These are phyloP conservation scores for Tyria jacobaeae DNA, from an alignment of 2,888 invertebrate species.

Conservation along the genomic window DNA sequence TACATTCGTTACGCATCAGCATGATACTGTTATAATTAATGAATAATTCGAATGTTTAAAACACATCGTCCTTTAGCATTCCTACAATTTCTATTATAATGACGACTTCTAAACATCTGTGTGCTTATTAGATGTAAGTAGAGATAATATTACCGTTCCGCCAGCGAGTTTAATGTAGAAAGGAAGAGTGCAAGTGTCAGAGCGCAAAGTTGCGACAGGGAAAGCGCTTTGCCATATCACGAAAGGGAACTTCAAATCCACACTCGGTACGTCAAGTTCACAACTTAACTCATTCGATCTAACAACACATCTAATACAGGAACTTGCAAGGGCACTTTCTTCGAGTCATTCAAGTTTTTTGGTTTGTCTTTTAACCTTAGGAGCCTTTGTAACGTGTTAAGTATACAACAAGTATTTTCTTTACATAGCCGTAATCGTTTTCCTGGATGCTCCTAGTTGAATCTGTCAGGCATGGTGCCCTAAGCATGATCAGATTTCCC, in stretches of 20 bases:
- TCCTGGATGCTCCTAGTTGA: slow-evolving; percentile 57
- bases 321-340: slow-evolving; percentile 78
- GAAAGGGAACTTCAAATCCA: slow-evolving; percentile 82
- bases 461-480: slow-evolving; percentile 58
- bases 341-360: slow-evolving; percentile 72
- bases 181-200: slow-evolving; percentile 84
- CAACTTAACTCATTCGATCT: slow-evolving; percentile 70
- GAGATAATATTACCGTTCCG: slow-evolving; percentile 43
- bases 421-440: slow-evolving; percentile 62
- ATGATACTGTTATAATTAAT: slow-evolving; percentile 29
- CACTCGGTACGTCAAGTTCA: slow-evolving; percentile 66
- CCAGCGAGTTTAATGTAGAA: slow-evolving; percentile 72
- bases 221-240: slow-evolving; percentile 79
- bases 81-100: slow-evolving; percentile 4
- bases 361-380: slow-evolving; percentile 48
- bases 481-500: slow-evolving; percentile 78
- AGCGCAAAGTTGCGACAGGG: slow-evolving; percentile 78
- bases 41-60: background rate
- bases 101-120: slow-evolving; percentile 12
- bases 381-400: slow-evolving; percentile 51
- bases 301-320: slow-evolving; percentile 66
- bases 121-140: slow-evolving; percentile 27
- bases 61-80: background rate
- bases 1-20: slow-evolving; percentile 19
- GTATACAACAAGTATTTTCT: slow-evolving; percentile 50